phyloP scores from a whole-genome alignment of 2,888 invertebrate species.

The Lycophotia porphyrea region DNA sequence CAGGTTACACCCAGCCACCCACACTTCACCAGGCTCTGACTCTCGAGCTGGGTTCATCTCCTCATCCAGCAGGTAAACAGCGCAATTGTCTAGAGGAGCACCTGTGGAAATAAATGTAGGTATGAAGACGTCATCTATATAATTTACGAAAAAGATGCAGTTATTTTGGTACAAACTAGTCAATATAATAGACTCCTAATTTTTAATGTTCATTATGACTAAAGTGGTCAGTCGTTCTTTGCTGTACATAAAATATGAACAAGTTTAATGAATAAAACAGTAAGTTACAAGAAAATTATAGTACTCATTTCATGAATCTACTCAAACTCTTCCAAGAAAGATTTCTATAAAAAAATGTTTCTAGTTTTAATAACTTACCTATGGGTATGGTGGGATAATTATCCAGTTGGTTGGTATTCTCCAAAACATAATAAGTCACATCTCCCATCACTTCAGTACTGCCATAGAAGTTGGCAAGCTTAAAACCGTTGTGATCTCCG shows the following conservation, averaged over 20 bases:
- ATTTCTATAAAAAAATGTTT: background rate
- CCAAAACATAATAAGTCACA: conserved; percentile 94
- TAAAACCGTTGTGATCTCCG: conserved; percentile 90
- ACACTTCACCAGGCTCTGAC: conserved; percentile 95
- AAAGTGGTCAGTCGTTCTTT: background rate
- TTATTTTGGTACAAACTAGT: background rate
- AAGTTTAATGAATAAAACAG: background rate
- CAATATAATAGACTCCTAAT: background rate
- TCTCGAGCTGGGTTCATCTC: conserved; percentile 93
- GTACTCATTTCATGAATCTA: background rate
- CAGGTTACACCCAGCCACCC: conserved; percentile 94
- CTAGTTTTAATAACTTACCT: conserved; percentile 88
- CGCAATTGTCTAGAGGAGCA: conserved; percentile 94
- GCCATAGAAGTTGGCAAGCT: conserved; percentile 96
- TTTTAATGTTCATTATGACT: background rate
- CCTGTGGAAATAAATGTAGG: conserved; percentile 85
- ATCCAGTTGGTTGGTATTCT: conserved; percentile 90
- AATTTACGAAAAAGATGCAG: background rate
- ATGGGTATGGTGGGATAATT: conserved; percentile 94
- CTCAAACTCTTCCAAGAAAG: background rate
- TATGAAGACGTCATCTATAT: background rate
- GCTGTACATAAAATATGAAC: background rate
- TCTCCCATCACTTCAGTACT: conserved; percentile 98
- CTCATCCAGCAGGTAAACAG: conserved; percentile 94
- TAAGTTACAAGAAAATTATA: background rate